These are phyloP conservation scores for Polypedilum pembai DNA, from an alignment of 1,140 invertebrate genomes.

Conservation along the genomic window DNA sequence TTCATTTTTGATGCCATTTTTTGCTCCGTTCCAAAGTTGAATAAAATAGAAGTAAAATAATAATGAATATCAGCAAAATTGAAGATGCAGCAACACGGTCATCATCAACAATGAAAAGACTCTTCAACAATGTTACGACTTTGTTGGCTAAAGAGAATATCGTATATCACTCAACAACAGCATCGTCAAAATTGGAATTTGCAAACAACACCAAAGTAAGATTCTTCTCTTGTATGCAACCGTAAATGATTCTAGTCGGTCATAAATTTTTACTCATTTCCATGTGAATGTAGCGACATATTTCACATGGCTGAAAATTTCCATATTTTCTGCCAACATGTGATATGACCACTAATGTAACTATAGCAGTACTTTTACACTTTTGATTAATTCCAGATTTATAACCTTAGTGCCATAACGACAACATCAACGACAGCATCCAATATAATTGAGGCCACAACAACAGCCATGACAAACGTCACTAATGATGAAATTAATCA, in stretches of 20 bases:
- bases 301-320: not conserved
- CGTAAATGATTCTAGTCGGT: not conserved
- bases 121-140: not conserved
- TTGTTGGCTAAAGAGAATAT: not conserved
- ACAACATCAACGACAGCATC: not conserved
- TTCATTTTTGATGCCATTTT: not conserved
- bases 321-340: not conserved
- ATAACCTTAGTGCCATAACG: not conserved
- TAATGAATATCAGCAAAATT: not conserved
- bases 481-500: constrained; percentile 39
- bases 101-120: not conserved
- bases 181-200: too few species aligned
- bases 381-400: constrained; percentile 14
- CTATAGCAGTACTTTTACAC: not conserved
- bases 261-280: not conserved
- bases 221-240: not conserved
- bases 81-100: not conserved
- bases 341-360: not conserved
- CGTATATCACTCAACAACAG: not conserved
- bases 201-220: too few species aligned
- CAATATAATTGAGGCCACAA: not conserved
- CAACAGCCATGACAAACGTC: not conserved
- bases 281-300: too few species aligned
- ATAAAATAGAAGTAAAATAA: not conserved
- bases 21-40: not conserved